These are phyloP conservation scores for Drosophila aldrichi DNA, from an alignment of 2,888 invertebrate genomes.

Conservation along the genomic window DNA sequence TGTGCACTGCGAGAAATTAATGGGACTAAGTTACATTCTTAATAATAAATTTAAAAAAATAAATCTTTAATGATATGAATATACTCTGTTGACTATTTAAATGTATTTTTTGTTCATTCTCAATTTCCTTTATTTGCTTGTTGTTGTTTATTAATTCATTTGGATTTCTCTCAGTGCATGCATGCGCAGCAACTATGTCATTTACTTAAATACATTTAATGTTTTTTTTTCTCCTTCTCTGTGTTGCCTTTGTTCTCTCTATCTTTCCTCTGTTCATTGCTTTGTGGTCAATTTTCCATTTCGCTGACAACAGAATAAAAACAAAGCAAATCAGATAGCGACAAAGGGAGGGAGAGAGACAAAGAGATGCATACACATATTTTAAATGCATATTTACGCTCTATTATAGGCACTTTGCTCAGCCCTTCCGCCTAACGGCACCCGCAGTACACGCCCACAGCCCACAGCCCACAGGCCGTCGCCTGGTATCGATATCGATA, in stretches of 20 bases:
- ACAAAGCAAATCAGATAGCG: slow-evolving; percentile 37
- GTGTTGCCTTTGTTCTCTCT: slow-evolving; percentile 23
- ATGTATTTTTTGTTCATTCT: not conserved
- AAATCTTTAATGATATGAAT: too few species aligned
- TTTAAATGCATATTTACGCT: slow-evolving; percentile 46
- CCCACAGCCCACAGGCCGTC: not conserved
- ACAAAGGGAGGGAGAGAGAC: too few species aligned
- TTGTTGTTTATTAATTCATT: not conserved
- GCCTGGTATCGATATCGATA: slow-evolving; percentile 46
- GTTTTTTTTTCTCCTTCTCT: slow-evolving; percentile 38
- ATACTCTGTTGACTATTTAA: too few species aligned
- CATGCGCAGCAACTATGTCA: slow-evolving; percentile 17
- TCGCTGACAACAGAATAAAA: slow-evolving; percentile 64
- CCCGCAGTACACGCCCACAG: slow-evolving; percentile 2
- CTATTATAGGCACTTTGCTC: slow-evolving; percentile 18
- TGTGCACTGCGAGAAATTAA: slow-evolving; percentile 3
- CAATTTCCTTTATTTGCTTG: not conserved
- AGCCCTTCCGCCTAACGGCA: slow-evolving; percentile 41
- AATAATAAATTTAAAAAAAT: not conserved
- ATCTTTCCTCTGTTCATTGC: slow-evolving; percentile 60
- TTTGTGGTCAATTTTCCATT: slow-evolving; percentile 76
- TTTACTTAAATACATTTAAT: slow-evolving; percentile 46
- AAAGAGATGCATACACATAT: slow-evolving; percentile 37
- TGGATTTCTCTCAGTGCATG: slow-evolving; percentile 1
- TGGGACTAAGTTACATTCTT: too few species aligned